Base-by-base conservation (phyloP, 2,888 invertebrate species). In the Agonum fuliginosum region DNA sequence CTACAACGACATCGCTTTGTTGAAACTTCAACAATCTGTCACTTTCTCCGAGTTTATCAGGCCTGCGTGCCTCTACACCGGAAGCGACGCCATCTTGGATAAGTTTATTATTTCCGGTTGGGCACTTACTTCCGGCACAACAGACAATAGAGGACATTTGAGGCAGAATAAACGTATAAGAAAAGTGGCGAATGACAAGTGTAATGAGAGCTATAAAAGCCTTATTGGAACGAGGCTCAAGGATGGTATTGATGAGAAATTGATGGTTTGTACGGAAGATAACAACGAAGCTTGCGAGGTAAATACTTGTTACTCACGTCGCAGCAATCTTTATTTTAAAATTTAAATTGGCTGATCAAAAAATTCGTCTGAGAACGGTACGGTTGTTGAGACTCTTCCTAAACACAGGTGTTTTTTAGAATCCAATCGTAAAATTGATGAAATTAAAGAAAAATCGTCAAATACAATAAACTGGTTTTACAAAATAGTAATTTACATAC, bases 231-330 rank as follows among this genome's bases (percentile, higher is more conserved):
- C 74, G 17, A 83, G 81, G 58, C 79, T 89, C 0, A 81, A 82
- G 2, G 80, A 80, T 19, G 89, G 89, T 0, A 85, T 89, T 17
- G 78, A 85, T 8, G 80, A 83, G 1, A 81, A 85, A 0, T 84
- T 81, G 73, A 88, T 88, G 81, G 80, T 89, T 17, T 90, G 89
- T 79, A 89, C 89, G 17, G 89, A 89, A 20, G 84, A 83, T 74
- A 81, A 85, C 8, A 86, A 85, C 78, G 89, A 89, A 77, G 89
- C 88, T 0, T 89, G 89, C 77, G 87, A 88, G 84, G 89, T 88
- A 83, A 80, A 14, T 5, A 30, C 3, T 30, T 72, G 1, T 17
- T n/a, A n/a, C n/a, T n/a, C n/a, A n/a, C n/a, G n/a, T n/a, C n/a
- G n/a, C n/a, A n/a, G n/a, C n/a, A n/a, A n/a, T n/a, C n/a, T n/a